Evolutionary conservation across 2,888 invertebrate species (phyloP).

Genomic region (Junonia oenone): DNA sequence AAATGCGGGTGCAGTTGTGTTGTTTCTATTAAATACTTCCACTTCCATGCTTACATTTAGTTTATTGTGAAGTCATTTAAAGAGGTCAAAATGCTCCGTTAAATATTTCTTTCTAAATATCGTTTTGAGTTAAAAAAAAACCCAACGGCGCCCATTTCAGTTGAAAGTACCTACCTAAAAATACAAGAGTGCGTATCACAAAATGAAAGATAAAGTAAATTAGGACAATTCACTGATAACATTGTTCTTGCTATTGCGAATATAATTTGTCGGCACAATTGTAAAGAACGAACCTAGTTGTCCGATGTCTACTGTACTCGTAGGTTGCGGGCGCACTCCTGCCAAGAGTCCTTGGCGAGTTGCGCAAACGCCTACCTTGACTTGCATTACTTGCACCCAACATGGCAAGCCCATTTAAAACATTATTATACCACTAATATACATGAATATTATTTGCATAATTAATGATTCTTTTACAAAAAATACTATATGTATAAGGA

Average conservation of each 20-base stretch:
- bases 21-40: conserved; percentile 51
- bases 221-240: conserved; percentile 16
- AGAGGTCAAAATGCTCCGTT: conserved; percentile 28
- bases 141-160: too few species aligned
- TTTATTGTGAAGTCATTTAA: conserved; percentile 30
- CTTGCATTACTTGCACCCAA: conserved; percentile 54
- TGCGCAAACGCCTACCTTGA: conserved; percentile 62
- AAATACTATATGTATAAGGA: too few species aligned
- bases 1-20: conserved; percentile 53
- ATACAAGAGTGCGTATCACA: conserved; percentile 41
- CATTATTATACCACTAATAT: conserved; percentile 4
- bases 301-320: conserved; percentile 10
- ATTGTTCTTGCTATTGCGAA: conserved; percentile 17
- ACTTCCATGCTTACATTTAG: conserved; percentile 39
- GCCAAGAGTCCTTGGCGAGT: conserved; percentile 42
- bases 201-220: conserved; percentile 13
- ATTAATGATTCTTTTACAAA: conserved; percentile 9
- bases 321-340: conserved; percentile 10
- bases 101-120: conserved; percentile 5
- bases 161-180: too few species aligned
- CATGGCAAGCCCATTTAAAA: conserved; percentile 40
- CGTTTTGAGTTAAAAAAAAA: not conserved
- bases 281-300: conserved; percentile 11
- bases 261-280: conserved; percentile 16
- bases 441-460: conserved; percentile 20